Percentiles rank a stretch among this genome's conserved stretches.
phyloP scores from a whole-genome alignment of 2,113 vertebrate species.

The Steatornis caripensis region DNA sequence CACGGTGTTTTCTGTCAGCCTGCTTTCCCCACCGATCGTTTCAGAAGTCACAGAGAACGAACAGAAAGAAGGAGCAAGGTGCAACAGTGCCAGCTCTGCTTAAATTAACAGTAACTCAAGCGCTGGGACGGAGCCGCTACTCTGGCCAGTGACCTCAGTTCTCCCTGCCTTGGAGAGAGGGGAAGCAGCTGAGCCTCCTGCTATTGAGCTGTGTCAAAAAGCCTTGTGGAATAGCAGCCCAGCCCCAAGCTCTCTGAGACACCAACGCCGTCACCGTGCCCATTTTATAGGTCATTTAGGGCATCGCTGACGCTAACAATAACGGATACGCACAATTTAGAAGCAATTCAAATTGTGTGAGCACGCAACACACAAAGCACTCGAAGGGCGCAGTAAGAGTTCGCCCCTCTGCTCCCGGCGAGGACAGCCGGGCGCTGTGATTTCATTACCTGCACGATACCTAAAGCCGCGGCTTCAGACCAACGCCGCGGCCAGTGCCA shows the following conservation, averaged over 20 bases:
- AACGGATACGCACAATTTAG: neutral
- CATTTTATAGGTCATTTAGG: neutral
- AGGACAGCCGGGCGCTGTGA: neutral
- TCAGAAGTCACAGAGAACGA: neutral
- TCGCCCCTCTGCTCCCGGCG: neutral
- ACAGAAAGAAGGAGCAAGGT: neutral
- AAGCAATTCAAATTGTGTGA: neutral
- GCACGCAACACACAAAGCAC: no score
- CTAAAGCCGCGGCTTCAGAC: neutral
- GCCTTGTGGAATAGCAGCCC: neutral
- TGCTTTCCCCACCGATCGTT: neutral
- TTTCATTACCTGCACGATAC: neutral
- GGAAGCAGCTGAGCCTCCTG: neutral
- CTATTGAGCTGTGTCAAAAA: neutral
- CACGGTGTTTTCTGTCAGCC: neutral
- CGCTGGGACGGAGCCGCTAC: neutral
- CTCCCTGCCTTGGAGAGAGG: neutral
- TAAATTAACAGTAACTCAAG: neutral
- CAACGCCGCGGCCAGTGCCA: no score
- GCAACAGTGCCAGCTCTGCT: neutral
- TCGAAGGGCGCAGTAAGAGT: neutral
- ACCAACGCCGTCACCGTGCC: neutral
- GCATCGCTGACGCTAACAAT: neutral
- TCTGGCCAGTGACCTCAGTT: neutral
- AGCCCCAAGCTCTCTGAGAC: neutral